Evolutionary conservation across 2,797 vertebrate genomes (phyloP).

Genomic region (Rhadinocentrus ornatus): DNA sequence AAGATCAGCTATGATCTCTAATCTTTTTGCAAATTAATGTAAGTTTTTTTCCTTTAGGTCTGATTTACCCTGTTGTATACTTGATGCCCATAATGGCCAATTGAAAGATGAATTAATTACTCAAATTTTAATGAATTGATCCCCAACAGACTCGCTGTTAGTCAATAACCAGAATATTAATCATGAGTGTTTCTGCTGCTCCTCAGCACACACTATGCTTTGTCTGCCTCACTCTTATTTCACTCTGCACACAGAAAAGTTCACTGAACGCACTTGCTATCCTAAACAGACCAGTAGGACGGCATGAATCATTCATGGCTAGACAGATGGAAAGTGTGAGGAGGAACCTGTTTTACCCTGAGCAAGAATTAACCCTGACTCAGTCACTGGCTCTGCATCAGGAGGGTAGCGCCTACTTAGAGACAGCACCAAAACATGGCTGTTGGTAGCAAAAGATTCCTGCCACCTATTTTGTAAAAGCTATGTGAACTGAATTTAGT

Average conservation of each 20-base stretch:
- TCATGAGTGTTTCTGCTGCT: slow-evolving; percentile 15
- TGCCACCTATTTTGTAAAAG: background rate
- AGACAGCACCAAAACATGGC: slow-evolving; percentile 53
- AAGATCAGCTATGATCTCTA: background rate
- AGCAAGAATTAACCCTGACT: slow-evolving; percentile 55
- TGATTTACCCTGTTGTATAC: background rate
- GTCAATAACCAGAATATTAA: slow-evolving; percentile 3
- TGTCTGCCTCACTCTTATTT: slow-evolving; percentile 6
- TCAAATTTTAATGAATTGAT: background rate
- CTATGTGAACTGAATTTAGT: too few species aligned
- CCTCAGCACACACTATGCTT: background rate
- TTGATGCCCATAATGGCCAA: background rate
- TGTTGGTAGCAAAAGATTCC: background rate
- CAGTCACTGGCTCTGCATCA: slow-evolving; percentile 55
- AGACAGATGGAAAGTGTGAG: slow-evolving; percentile 74
- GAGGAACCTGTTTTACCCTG: slow-evolving; percentile 46
- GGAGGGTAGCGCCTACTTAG: slow-evolving; percentile 59
- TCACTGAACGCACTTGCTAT: slow-evolving; percentile 24
- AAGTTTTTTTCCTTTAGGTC: too few species aligned
- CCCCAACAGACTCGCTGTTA: background rate
- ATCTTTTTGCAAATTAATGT: too few species aligned
- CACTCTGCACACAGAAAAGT: slow-evolving; percentile 12
- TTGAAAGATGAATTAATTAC: background rate
- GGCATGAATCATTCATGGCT: slow-evolving; percentile 74
- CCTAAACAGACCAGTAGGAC: slow-evolving; percentile 48